Conservation (phyloP, 2,888 invertebrate species). For the Cryptocephalus primarius region DNA sequence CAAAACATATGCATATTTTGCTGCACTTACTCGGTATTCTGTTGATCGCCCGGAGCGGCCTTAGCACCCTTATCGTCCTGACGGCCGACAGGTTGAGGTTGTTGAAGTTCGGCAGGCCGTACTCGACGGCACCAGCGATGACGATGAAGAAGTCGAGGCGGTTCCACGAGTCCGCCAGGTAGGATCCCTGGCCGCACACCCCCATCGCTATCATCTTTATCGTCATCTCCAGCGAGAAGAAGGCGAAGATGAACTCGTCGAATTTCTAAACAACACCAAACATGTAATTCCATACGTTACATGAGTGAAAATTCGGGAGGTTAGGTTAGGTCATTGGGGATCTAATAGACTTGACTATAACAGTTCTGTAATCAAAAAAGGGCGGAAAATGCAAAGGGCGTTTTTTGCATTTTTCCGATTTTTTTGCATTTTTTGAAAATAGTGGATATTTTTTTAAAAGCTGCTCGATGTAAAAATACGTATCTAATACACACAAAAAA, state of each 20-base stretch:
- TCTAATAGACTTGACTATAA: no score
- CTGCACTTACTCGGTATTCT: conserved; percentile 95
- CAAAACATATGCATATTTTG: no score
- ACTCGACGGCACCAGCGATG: conserved; percentile 83
- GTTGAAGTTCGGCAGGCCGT: conserved; percentile 79
- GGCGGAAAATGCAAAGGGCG: no score
- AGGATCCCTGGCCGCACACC: conserved; percentile 84
- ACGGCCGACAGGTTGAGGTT: conserved; percentile 98
- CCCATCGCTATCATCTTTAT: conserved; percentile 99
- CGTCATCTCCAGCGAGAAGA: conserved; percentile 96
- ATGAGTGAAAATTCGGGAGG: no score
- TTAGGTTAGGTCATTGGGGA: no score
- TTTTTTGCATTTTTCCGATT: no score
- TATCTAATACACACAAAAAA: no score
- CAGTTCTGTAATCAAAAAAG: no score
- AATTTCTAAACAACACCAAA: conserved; percentile 58
- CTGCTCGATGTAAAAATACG: no score
- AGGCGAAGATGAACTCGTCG: conserved; percentile 97
- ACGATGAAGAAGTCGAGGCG: conserved; percentile 97
- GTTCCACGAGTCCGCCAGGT: conserved; percentile 98
- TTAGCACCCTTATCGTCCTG: conserved; percentile 90
- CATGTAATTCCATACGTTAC: no score
- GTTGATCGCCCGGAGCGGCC: conserved; percentile 97
- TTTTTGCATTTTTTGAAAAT: no score
- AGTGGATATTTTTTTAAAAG: no score